Base-by-base conservation (phyloP, 2,888 invertebrate species). In the Oxyteleia sp. region DNA sequence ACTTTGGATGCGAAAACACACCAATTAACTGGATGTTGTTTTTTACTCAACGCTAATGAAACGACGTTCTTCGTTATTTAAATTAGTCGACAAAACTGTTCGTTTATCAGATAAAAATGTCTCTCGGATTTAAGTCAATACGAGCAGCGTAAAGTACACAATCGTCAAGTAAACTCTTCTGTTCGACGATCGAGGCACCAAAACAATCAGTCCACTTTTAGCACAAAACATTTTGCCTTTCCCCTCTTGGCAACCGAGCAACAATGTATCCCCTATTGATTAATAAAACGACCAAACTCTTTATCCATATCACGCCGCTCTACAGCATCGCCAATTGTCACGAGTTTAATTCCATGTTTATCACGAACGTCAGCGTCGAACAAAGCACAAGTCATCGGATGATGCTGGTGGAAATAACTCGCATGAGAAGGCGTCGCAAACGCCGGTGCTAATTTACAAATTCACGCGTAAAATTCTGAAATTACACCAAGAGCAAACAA, bases 161-260 rank as follows among this genome's bases (percentile, higher is more conserved):
- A 26, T 11, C 20, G 23, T 26, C 15, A 26, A 13, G n/a, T n/a
- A 63, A 35, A 13, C 47, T 49, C 11, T 35, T 35, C 35, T 35
- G 10, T 35, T 35, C 35, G 7, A 35, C 35, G 2, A 10, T 35
- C 35, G 10, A 41, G 16, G 35, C 8, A 47, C 18, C 23, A 20
- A 49, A 64, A 64, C 64, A 64, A 51, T 64, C 64, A 35, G 35
- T 11, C 51, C 38, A 51, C 51, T 64, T 64, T 13, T 38, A 38
- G 5, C 20, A 51, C 38, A 61, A 61, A 35, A 51, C 23, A 64
- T 64, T 1, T 38, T 64, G n/a, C 35, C 63, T 64, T 47, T 35
- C 23, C 13, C 15, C 15, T 18, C 51, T 10, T 29, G 15, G n/a
- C 32, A 11, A 35, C 32, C 35, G 35, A 35, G 18, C 35, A 51